Conservation (phyloP, 1,140 invertebrate species). For the Pseudomyrmex pallidus region DNA sequence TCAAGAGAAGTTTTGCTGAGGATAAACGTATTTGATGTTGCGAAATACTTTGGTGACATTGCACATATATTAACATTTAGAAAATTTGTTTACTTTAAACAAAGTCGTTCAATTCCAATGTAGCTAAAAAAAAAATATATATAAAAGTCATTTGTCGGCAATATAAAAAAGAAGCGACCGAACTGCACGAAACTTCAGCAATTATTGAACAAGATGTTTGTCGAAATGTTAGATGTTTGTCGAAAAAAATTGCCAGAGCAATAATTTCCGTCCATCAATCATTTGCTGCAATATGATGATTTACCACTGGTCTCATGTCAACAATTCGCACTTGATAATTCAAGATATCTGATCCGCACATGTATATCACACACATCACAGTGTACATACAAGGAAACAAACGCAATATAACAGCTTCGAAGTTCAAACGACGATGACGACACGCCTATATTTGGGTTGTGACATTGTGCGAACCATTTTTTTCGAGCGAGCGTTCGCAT, state of each 20-base stretch:
- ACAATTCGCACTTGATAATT: too few species aligned
- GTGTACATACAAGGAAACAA: constrained; percentile 19
- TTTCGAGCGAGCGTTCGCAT: constrained; percentile 15
- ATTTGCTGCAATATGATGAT: too few species aligned
- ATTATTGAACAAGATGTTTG: not conserved
- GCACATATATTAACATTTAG: too few species aligned
- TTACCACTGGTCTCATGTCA: too few species aligned
- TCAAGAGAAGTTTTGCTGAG: not conserved
- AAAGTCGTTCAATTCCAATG: too few species aligned
- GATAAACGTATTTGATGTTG: constrained; percentile 16
- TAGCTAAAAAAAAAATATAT: too few species aligned
- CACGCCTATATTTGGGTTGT: constrained; percentile 66
- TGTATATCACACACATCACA: constrained; percentile 24
- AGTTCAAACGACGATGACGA: constrained; percentile 66
- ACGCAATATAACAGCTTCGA: constrained; percentile 46
- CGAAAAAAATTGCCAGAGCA: not conserved
- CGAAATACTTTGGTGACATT: not conserved
- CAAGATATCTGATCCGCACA: too few species aligned
- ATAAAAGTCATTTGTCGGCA: not conserved
- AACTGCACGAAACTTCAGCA: not conserved
- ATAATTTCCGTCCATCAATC: not conserved
- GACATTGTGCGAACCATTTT: constrained; percentile 15
- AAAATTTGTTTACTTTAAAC: too few species aligned
- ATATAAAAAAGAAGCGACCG: not conserved
- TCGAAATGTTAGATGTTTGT: constrained; percentile 8